Evolutionary conservation across 2,888 invertebrate species (phyloP), one percentile per base, ranked within the genome.

Genomic region (Alloplasta piceator): DNA sequence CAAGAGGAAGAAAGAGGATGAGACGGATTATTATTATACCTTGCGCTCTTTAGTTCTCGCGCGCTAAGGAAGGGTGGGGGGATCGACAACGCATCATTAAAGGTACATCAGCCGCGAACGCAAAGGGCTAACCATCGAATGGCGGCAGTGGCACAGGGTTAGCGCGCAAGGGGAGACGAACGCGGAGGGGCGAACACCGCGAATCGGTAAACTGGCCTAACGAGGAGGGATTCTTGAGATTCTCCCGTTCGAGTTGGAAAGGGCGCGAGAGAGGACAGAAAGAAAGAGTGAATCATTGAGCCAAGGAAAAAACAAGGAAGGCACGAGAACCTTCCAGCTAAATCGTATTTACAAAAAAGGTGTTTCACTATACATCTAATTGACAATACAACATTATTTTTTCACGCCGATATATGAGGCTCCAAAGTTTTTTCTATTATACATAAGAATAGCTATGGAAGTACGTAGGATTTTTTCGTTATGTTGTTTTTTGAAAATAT

Each of bases 201-300:
- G 60, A 61, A 71, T 66, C 73, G 68, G 81, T 75, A 66, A 79
- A 79, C 74, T 66, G 83, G 82, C 85, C 85, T 87, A 87, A 89
- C 88, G 88, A 89, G 87, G 85, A 82, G 79, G 85, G 86, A 88
- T 88, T 88, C 88, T 82, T 85, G 71, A 83, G 86, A 88, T 88
- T 86, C 88, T 85, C 83, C 66, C 58, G 73, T 70, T 66, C 58
- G 74, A 72, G 66, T 72, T 52, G 41, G 55, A 55, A 46, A 56
- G 14, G 48, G n/a, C 80, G 10, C 64, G 70, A 46, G 66, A 70
- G 72, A 61, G 71, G 39, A 55, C 16, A 68, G 26, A 67, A 55
- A 14, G 64, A 74, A 67, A 66, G 78, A 58, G 67, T 43, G 52
- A 43, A 9, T 7, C 36, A 43, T 14, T 16, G 67, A 48, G 43